A percentile compares a stretch with the other conserved stretches of the same genome.
Conservation (phyloP, 2,888 invertebrate species). For the Habroteleia sp. region DNA sequence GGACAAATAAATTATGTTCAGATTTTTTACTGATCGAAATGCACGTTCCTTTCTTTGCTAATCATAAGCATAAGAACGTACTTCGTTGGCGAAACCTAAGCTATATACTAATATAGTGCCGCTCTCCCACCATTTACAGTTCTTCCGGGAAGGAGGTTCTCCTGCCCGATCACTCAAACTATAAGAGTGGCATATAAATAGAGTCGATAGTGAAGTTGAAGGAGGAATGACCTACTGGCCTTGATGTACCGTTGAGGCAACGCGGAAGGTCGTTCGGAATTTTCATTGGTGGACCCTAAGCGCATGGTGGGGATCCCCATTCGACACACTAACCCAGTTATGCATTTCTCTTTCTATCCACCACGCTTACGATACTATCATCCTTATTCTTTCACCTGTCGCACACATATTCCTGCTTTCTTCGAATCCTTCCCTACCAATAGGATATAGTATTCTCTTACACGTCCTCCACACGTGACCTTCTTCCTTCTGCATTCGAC, state of each 20-base stretch:
- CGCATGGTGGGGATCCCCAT: constrained; percentile 36
- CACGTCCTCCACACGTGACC: constrained; percentile 61
- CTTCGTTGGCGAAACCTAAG: constrained; percentile 55
- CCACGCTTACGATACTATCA: constrained; percentile 20
- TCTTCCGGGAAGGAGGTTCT: constrained; percentile 41
- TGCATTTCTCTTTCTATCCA: constrained; percentile 46
- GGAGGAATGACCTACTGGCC: constrained; percentile 78
- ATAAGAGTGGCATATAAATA: constrained; percentile 34
- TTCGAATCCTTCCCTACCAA: constrained; percentile 69
- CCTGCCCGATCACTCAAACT: constrained; percentile 22
- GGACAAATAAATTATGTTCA: too few species aligned
- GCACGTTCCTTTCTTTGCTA: constrained; percentile 26
- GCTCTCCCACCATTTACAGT: constrained; percentile 10
- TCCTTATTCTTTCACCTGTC: constrained; percentile 50
- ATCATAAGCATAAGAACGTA: constrained; percentile 51
- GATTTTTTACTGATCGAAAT: too few species aligned
- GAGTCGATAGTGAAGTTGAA: constrained; percentile 49
- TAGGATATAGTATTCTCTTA: constrained; percentile 48
- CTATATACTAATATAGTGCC: constrained; percentile 38
- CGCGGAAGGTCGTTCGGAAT: constrained; percentile 49
- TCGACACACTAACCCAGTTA: constrained; percentile 58
- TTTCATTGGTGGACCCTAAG: constrained; percentile 51
- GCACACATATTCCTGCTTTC: constrained; percentile 49
- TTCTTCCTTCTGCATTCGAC: constrained; percentile 65
- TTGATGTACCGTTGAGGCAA: constrained; percentile 70